These are phyloP conservation scores for Polydrusus tereticollis DNA, from an alignment of 2,888 invertebrate species.

Conservation along the genomic window DNA sequence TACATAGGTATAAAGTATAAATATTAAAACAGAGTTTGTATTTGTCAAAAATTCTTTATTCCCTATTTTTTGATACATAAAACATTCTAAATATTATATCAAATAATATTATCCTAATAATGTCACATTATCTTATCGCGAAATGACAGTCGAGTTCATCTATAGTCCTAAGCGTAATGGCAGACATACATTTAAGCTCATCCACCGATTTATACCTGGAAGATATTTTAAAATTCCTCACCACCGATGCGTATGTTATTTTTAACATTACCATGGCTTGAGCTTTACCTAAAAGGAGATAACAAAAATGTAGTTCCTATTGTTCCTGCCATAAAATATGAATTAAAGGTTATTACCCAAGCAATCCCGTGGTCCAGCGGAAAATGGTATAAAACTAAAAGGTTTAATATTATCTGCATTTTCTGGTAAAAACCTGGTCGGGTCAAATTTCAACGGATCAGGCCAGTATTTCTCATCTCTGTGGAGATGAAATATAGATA, in stretches of 20 bases:
- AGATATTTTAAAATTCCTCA: constrained; percentile 19
- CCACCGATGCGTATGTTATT: constrained; percentile 9
- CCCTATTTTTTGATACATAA: no score
- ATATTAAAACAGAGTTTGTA: no score
- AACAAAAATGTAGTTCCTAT: neutral
- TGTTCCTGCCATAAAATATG: neutral
- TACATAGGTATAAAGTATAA: no score
- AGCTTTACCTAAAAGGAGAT: constrained; percentile 25
- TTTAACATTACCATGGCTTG: constrained; percentile 15
- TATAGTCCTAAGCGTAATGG: constrained; percentile 9
- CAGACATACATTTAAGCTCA: constrained; percentile 7
- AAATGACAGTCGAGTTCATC: constrained; percentile 15
- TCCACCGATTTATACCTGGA: constrained; percentile 31
- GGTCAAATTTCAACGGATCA: constrained; percentile 71
- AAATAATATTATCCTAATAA: no score
- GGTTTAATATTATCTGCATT: constrained; percentile 66
- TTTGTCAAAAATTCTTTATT: no score
- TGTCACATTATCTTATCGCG: no score
- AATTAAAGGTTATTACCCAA: constrained; percentile 63
- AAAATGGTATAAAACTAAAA: constrained; percentile 69
- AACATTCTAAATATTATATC: no score
- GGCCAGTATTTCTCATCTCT: constrained; percentile 69
- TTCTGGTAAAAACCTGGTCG: constrained; percentile 72
- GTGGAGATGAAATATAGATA: constrained; percentile 67
- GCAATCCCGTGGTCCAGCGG: constrained; percentile 69